These are phyloP conservation scores for Nemapogon koenigi DNA, from an alignment of 2,888 invertebrate species.

Conservation along the genomic window DNA sequence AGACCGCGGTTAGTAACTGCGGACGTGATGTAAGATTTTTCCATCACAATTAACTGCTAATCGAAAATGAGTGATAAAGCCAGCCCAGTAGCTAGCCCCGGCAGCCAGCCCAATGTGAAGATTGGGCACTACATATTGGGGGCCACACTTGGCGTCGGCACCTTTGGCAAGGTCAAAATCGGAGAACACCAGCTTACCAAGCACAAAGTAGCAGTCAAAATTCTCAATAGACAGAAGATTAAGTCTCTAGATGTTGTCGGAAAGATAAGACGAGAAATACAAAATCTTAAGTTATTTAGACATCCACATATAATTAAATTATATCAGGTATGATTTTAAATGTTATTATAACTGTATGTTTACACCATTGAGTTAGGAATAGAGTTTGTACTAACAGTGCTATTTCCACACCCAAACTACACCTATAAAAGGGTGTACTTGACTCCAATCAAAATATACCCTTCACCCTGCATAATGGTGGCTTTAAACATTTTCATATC, in stretches of 20 bases:
- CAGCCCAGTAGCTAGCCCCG: constrained; percentile 36
- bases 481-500: too few relatives aligned
- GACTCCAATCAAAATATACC: too few relatives aligned
- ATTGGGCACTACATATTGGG: constrained; percentile 98
- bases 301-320: constrained; percentile 99
- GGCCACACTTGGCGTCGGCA: constrained; percentile 88
- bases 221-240: constrained; percentile 97
- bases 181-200: constrained; percentile 97
- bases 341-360: background rate
- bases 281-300: constrained; percentile 98
- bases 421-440: too few relatives aligned
- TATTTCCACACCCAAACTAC: too few relatives aligned
- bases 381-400: background rate
- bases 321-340: constrained; percentile 72
- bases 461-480: too few relatives aligned
- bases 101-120: constrained; percentile 82
- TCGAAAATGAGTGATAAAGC: constrained; percentile 49
- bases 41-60: too few relatives aligned
- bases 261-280: constrained; percentile 97
- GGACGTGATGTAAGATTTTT: too few relatives aligned
- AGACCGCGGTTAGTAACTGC: too few relatives aligned
- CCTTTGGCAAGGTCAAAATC: constrained; percentile 99
- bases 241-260: constrained; percentile 99
- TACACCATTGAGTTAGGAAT: background rate
- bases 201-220: constrained; percentile 98